Conservation (phyloP, 2,888 invertebrate genomes). For the Melieria crassipennis region DNA sequence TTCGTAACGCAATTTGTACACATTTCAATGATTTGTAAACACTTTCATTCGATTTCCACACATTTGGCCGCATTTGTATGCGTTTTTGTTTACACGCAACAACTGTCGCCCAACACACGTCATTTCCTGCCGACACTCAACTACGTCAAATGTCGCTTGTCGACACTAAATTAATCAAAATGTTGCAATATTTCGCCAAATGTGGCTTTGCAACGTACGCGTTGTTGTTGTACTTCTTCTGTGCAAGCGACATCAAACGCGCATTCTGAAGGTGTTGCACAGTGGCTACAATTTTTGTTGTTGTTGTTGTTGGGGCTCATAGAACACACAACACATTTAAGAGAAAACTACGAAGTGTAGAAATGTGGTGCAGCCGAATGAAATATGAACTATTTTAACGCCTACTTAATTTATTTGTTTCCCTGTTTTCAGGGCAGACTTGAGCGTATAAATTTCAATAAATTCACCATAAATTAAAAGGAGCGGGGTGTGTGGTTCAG, state of each 20-base stretch:
- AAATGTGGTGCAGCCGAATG: slow-evolving; percentile 44
- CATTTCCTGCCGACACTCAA: slow-evolving; percentile 54
- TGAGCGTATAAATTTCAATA: slow-evolving; percentile 44
- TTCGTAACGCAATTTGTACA: no score
- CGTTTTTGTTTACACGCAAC: not conserved
- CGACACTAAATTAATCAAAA: slow-evolving; percentile 58
- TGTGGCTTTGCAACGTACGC: slow-evolving; percentile 5
- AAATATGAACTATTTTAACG: slow-evolving; percentile 65
- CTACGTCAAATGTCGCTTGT: no score
- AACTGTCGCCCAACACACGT: slow-evolving; percentile 40
- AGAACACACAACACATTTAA: slow-evolving; percentile 1
- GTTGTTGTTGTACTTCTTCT: not conserved
- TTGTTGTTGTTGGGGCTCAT: slow-evolving; percentile 7
- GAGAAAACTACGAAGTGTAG: no score
- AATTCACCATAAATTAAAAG: slow-evolving; percentile 22
- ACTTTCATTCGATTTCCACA: no score
- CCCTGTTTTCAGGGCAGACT: slow-evolving; percentile 42
- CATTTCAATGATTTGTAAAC: no score
- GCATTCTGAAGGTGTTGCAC: slow-evolving; percentile 8
- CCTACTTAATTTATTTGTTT: slow-evolving; percentile 63
- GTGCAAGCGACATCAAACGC: no score
- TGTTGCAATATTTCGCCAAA: slow-evolving; percentile 32
- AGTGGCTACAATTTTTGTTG: not conserved
- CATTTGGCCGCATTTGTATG: no score
- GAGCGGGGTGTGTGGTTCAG: no score